Evolutionary conservation across 2,113 vertebrate genomes (phyloP).

Genomic region (Hemiprocne comata): DNA sequence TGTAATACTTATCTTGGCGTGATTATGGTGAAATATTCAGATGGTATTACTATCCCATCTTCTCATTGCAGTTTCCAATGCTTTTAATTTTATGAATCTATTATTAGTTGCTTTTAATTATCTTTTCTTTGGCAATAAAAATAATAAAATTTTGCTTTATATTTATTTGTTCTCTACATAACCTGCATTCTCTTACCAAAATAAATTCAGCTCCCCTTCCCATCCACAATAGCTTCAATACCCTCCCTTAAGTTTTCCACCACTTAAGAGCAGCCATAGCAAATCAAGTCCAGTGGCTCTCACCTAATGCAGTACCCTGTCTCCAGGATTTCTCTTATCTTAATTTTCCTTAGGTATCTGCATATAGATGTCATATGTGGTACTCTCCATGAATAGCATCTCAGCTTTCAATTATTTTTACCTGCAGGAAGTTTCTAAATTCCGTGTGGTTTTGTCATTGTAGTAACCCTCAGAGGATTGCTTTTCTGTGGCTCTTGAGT

Average conservation of each 20-base stretch:
- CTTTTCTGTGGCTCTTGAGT: not conserved
- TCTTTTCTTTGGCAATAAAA: not conserved
- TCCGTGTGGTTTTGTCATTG: not conserved
- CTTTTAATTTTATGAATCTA: not conserved
- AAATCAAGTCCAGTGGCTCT: not conserved
- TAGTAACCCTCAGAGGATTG: not conserved
- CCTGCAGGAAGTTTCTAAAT: not conserved
- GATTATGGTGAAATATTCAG: not conserved
- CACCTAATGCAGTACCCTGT: not conserved
- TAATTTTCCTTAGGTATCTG: not conserved
- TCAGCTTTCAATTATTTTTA: not conserved
- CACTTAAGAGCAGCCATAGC: not conserved
- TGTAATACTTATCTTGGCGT: not conserved
- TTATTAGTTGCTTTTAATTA: not conserved
- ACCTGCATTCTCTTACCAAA: not conserved
- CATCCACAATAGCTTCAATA: not conserved
- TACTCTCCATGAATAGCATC: not conserved
- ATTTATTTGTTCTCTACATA: not conserved
- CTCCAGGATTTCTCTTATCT: not conserved
- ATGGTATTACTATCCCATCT: not conserved
- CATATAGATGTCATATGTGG: not conserved
- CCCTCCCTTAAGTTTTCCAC: not conserved
- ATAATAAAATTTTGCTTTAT: not conserved
- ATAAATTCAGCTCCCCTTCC: not conserved
- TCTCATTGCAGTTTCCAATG: not conserved